Conservation (phyloP, 2,113 vertebrate species). For the Grus americana region DNA sequence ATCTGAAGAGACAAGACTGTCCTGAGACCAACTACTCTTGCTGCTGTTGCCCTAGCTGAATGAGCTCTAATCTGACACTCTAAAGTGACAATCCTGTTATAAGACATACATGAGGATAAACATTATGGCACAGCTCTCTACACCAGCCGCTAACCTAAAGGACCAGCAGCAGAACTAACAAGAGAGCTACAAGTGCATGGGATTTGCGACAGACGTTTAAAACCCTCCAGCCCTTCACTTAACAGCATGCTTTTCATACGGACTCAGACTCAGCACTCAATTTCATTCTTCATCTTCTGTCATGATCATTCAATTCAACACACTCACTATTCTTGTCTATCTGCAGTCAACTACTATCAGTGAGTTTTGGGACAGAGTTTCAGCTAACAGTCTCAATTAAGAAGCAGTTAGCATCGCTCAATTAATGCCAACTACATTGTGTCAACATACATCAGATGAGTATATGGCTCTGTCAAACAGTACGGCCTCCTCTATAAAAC, state of each 20-base stretch:
- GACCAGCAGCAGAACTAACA: not conserved
- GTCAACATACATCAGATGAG: not conserved
- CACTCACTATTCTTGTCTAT: not conserved
- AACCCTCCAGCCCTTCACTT: not conserved
- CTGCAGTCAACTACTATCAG: not conserved
- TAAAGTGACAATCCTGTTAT: conserved; percentile 37
- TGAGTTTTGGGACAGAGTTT: conserved; percentile 11
- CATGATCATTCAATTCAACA: not conserved
- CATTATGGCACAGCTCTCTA: not conserved
- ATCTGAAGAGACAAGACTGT: conserved; percentile 40
- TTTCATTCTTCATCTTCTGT: not conserved
- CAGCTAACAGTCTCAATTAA: conserved; percentile 3
- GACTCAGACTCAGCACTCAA: not conserved
- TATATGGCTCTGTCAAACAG: not conserved
- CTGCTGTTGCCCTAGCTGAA: not conserved
- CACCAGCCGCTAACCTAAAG: not conserved
- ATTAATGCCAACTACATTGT: conserved; percentile 2
- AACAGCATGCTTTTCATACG: not conserved
- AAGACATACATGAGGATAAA: conserved; percentile 29
- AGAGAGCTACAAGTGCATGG: not conserved
- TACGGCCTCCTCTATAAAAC: not conserved
- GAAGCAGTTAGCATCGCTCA: not conserved
- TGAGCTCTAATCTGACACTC: conserved; percentile 46
- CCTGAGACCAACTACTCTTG: conserved; percentile 9
- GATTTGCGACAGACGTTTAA: not conserved